Percentiles rank a stretch among this genome's conserved stretches.
Conservation (phyloP, 2,113 vertebrate species). For the Riparia riparia region DNA sequence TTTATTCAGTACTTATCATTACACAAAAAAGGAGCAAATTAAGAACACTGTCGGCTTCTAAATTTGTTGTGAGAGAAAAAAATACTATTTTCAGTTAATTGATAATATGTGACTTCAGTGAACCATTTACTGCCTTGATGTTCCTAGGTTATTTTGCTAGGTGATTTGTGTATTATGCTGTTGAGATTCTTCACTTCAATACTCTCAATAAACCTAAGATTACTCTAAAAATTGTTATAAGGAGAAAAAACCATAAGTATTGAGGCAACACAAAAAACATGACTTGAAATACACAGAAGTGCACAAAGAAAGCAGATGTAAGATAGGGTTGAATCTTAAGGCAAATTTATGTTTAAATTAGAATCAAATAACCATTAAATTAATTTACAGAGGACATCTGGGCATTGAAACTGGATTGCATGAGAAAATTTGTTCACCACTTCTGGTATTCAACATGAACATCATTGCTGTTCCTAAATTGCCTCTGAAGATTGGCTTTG, state of each 20-base stretch:
- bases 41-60: not conserved
- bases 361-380: constrained; percentile 71
- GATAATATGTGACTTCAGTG: not conserved
- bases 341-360: constrained; percentile 72
- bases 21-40: not conserved
- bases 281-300: constrained; percentile 57
- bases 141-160: not conserved
- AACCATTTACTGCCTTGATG: not conserved
- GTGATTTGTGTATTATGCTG: not conserved
- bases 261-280: not conserved
- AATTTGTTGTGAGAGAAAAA: not conserved
- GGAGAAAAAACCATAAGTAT: not conserved
- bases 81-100: not conserved
- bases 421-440: constrained; percentile 67
- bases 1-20: not conserved
- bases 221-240: not conserved
- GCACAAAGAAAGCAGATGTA: not conserved
- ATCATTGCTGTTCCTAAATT: constrained; percentile 55
- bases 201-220: not conserved
- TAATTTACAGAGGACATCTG: constrained; percentile 55
- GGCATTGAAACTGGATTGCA: constrained; percentile 7
- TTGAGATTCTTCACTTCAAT: not conserved
- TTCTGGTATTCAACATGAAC: constrained; percentile 67
- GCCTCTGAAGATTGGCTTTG: constrained; percentile 70
- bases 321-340: constrained; percentile 36